Evolutionary conservation across 1,140 invertebrate species (phyloP).

Genomic region (Drosophila takahashii): DNA sequence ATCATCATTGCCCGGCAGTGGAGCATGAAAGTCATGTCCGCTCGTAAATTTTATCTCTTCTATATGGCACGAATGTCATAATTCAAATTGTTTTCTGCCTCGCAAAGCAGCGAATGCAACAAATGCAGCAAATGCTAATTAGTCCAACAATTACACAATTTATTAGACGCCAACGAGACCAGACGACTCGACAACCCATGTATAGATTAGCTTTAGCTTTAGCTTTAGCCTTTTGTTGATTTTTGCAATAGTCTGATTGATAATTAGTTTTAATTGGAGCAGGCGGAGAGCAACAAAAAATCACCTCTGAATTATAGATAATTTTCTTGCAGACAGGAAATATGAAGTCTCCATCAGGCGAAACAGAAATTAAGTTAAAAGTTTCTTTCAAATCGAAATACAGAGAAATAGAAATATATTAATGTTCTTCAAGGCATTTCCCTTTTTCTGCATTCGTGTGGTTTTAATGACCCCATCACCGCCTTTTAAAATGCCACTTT

Average conservation of each 20-base stretch:
- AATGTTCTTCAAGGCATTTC: slow-evolving; percentile 27
- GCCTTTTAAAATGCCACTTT: slow-evolving; percentile 45
- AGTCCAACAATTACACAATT: slow-evolving; percentile 74
- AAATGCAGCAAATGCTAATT: slow-evolving; percentile 69
- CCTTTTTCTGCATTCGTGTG: slow-evolving; percentile 23
- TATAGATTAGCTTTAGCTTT: slow-evolving; percentile 47
- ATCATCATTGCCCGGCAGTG: slow-evolving; percentile 67
- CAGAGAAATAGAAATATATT: background rate
- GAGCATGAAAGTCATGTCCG: slow-evolving; percentile 81
- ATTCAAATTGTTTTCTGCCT: slow-evolving; percentile 40
- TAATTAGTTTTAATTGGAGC: slow-evolving; percentile 72
- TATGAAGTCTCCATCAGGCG: slow-evolving; percentile 3
- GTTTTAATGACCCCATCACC: slow-evolving; percentile 42
- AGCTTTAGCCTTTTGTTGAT: slow-evolving; percentile 29
- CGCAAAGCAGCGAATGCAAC: slow-evolving; percentile 36
- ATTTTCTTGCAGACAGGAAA: slow-evolving; percentile 19
- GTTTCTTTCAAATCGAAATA: slow-evolving; percentile 3
- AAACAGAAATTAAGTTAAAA: slow-evolving; percentile 19
- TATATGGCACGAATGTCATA: slow-evolving; percentile 73
- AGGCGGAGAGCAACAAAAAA: slow-evolving; percentile 7
- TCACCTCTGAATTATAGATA: slow-evolving; percentile 4
- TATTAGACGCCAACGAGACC: slow-evolving; percentile 73
- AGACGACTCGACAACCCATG: slow-evolving; percentile 11
- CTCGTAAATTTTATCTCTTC: slow-evolving; percentile 68
- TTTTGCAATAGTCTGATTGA: slow-evolving; percentile 49